These are phyloP conservation scores for Galbula dea DNA, from an alignment of 2,113 vertebrate genomes.

Conservation along the genomic window DNA sequence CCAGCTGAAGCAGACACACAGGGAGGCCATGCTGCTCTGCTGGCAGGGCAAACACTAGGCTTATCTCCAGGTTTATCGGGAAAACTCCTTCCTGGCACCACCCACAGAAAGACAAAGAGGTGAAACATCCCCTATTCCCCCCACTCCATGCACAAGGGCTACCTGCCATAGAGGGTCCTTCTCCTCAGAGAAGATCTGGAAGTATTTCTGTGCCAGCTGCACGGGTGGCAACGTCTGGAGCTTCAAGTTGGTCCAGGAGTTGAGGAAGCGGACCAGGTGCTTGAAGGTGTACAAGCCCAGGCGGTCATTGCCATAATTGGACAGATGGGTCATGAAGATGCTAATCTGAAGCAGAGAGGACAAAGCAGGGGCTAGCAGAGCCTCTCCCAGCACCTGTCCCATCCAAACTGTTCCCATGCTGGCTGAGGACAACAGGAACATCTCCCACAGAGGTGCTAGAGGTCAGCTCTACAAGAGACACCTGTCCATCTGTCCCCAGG, in stretches of 20 bases:
- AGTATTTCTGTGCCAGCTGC: conserved; percentile 94
- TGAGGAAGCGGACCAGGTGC: conserved; percentile 89
- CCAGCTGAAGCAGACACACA: rapidly evolving
- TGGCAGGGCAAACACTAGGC: background rate
- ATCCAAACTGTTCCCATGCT: background rate
- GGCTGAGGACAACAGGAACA: rapidly evolving
- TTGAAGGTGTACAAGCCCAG: conserved; percentile 96
- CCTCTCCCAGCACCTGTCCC: background rate
- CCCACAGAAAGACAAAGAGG: background rate
- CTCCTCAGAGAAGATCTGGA: conserved; percentile 96
- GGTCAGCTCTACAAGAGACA: background rate
- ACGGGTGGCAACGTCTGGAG: conserved; percentile 91
- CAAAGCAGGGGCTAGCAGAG: background rate
- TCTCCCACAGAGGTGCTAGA: rapidly evolving
- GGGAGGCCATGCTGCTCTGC: background rate
- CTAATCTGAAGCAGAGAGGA: conserved; percentile 80
- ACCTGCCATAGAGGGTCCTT: conserved; percentile 98
- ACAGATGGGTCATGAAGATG: conserved; percentile 98
- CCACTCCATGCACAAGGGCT: background rate
- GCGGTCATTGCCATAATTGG: conserved; percentile 96
- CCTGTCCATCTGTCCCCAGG: rapidly evolving
- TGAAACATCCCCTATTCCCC: background rate
- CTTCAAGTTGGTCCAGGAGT: conserved; percentile 93
- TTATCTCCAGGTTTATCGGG: background rate
- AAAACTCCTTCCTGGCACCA: background rate